Base-by-base conservation (phyloP, 2,888 invertebrate species). In the Drosophila birchii region DNA sequence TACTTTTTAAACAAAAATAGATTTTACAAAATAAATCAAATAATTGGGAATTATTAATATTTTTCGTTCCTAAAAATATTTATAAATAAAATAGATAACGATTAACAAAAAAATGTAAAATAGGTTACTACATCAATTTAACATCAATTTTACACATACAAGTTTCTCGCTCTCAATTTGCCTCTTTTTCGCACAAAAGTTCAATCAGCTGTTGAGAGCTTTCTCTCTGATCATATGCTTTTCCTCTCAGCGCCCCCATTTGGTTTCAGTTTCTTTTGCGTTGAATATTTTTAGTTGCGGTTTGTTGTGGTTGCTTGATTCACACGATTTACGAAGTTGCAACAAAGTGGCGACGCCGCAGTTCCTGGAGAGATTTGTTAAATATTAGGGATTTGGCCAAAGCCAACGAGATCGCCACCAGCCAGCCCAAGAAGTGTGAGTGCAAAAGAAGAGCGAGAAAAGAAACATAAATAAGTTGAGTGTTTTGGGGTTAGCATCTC, bases 221-320 rank as follows among this genome's bases (percentile, higher is more conserved):
- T 62, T 66, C 14, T 8, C 12, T 36, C 36, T n/a, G 39, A 73
- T 57, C 73, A 72, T 72, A 72, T 72, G 61, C 38, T 20, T 39
- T 29, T 43, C 39, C 44, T 18, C 41, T 23, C 14, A 49, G 32
- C 43, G 45, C 44, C 39, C 39, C 38, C 61, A 12, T 20, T 20
- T 14, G 14, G n/a, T 57, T 68, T 67, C 55, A 29, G 51, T 43
- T 45, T 36, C n/a, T 58, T 55, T 54, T 55, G 55, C 55, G 58
- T 51, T 45, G 34, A 29, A 60, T 62, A 20, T 63, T 38, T 78
- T 44, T 45, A 74, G 60, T 86, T 79, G 77, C 64, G 53, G 75
- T 72, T 80, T 86, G 80, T 83, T 80, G 80, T 61, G 64, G 45
- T 78, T 61, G 38, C 51, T n/a, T n/a, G 41, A 47, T 44, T 78